These are phyloP conservation scores for Rhinogobius similis DNA, from an alignment of 2,113 vertebrate genomes.

Conservation along the genomic window DNA sequence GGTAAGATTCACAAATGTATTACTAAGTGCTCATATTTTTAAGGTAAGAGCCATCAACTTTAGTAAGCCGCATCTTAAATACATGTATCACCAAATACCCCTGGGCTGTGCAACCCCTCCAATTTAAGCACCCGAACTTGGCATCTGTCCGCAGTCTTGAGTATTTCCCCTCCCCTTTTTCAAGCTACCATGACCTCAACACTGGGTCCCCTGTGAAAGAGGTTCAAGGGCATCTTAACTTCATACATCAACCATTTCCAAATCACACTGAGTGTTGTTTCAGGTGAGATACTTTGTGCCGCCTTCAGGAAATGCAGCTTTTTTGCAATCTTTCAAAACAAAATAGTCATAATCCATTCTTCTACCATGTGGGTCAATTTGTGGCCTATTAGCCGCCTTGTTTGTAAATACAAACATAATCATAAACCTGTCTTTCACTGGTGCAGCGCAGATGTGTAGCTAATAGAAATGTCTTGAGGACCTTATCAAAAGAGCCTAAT, in stretches of 20 bases:
- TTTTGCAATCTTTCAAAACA: not conserved
- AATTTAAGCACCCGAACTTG: slow-evolving; percentile 70
- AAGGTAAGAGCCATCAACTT: not conserved
- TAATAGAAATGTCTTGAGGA: slow-evolving; percentile 75
- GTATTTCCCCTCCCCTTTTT: slow-evolving; percentile 66
- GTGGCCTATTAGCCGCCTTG: not conserved
- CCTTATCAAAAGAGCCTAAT: slow-evolving; percentile 79
- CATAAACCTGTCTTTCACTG: slow-evolving; percentile 30
- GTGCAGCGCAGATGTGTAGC: slow-evolving; percentile 55
- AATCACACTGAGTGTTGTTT: slow-evolving; percentile 2
- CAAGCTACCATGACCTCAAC: slow-evolving; percentile 55
- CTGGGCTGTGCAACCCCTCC: slow-evolving; percentile 38
- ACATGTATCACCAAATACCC: slow-evolving; percentile 39
- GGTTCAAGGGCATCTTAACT: slow-evolving; percentile 19
- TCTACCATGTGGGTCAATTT: not conserved
- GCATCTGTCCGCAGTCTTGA: slow-evolving; percentile 55
- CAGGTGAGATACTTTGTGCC: slow-evolving; percentile 2
- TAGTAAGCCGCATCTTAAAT: slow-evolving; percentile 10
- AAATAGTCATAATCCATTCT: not conserved
- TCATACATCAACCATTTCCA: slow-evolving; percentile 34
- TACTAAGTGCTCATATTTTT: not conserved
- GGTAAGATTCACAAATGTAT: not conserved
- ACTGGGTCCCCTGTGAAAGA: slow-evolving; percentile 18
- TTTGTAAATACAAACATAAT: slow-evolving; percentile 12
- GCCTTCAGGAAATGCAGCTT: not conserved